These are phyloP conservation scores for Anodontia alba DNA, from an alignment of 2,888 invertebrate genomes.

Conservation along the genomic window DNA sequence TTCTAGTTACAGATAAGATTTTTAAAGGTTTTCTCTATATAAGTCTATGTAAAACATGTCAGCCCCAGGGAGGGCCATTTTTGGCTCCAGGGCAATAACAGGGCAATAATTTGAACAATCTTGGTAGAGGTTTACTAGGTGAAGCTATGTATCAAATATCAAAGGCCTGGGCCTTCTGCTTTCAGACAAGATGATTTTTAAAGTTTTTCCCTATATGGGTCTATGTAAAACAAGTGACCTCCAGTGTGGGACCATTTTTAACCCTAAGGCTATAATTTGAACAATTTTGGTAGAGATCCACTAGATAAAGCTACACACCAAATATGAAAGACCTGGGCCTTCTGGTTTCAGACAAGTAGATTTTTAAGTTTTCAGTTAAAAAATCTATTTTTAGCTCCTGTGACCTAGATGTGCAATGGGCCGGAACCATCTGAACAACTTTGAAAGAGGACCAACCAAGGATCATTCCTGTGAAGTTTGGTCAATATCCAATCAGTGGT, in stretches of 20 bases:
- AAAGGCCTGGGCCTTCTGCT: neutral
- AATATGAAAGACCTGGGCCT: neutral
- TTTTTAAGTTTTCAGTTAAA: neutral
- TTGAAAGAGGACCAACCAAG: neutral
- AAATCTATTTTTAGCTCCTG: neutral
- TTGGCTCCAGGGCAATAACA: no score
- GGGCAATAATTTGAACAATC: no score
- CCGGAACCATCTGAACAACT: neutral
- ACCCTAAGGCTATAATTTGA: neutral
- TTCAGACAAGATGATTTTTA: neutral
- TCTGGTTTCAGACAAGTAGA: neutral
- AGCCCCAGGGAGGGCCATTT: no score
- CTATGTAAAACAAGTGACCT: neutral
- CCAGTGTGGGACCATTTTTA: neutral
- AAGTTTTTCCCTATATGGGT: neutral
- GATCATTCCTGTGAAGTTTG: no score
- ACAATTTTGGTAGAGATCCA: no score
- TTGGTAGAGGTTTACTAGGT: no score
- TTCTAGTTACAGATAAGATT: no score
- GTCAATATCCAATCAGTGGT: no score
- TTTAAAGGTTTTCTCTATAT: no score
- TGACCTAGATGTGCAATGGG: neutral
- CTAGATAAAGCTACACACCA: neutral
- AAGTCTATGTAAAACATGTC: no score
- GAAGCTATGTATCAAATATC: no score